Evolutionary conservation across 2,113 vertebrate species (phyloP).

Genomic region (Lagenorhynchus albirostris): DNA sequence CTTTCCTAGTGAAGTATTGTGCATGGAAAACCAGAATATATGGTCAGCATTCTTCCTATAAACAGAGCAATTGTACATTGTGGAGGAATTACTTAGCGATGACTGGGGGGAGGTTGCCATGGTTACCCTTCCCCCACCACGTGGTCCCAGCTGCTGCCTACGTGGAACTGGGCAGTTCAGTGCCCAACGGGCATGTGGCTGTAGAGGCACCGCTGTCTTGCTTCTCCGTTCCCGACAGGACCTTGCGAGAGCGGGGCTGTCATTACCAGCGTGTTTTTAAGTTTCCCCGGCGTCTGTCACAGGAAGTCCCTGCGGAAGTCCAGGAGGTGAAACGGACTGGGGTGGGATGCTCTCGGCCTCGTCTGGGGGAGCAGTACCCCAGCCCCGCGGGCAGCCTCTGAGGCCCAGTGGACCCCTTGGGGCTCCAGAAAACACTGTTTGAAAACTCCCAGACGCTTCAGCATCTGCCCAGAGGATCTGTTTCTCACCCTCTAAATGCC

Average conservation of each 20-base stretch:
- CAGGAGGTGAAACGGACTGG: fast-evolving
- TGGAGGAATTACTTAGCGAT: constrained; percentile 18
- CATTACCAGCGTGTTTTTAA: fast-evolving
- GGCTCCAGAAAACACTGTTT: too few relatives aligned
- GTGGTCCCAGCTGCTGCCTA: neutral
- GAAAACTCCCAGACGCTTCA: fast-evolving
- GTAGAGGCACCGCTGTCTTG: fast-evolving
- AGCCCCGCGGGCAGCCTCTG: neutral
- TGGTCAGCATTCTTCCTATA: constrained; percentile 73
- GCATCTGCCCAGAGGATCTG: fast-evolving
- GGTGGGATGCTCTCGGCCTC: fast-evolving
- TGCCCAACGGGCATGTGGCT: neutral
- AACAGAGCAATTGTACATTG: constrained; percentile 62
- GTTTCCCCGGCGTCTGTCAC: neutral
- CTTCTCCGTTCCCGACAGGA: neutral
- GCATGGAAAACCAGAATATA: constrained; percentile 63
- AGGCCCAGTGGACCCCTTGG: fast-evolving
- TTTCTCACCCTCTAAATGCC: fast-evolving
- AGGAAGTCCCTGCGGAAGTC: fast-evolving
- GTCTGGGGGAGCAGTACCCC: fast-evolving
- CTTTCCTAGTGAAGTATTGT: constrained; percentile 82
- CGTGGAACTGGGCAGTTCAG: neutral
- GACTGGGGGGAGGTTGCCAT: constrained; percentile 15
- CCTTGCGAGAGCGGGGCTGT: neutral
- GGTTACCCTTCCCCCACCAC: constrained; percentile 44